Conservation (phyloP, 2,797 vertebrate species). For the Podargus strigoides region DNA sequence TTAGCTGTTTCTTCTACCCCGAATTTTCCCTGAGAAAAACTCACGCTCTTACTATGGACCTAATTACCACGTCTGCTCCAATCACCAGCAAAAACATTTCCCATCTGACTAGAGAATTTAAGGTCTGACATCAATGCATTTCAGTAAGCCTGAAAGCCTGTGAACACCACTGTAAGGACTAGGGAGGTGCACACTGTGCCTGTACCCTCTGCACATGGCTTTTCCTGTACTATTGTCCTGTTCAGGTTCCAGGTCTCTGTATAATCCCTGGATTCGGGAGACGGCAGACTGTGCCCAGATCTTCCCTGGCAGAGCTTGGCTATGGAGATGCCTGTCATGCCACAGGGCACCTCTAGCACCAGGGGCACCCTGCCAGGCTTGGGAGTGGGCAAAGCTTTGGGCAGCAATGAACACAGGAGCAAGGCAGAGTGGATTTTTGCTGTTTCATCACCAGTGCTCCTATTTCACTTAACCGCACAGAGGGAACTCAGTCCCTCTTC, state of each 20-base stretch:
- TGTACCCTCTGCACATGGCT: background rate
- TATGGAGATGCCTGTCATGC: background rate
- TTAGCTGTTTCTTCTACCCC: background rate
- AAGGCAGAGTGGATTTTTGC: background rate
- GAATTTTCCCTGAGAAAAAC: background rate
- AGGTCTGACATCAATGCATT: background rate
- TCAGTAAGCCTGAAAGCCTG: background rate
- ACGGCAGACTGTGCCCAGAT: background rate
- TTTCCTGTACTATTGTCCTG: background rate
- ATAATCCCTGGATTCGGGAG: background rate
- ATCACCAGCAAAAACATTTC: background rate
- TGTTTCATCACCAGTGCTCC: background rate
- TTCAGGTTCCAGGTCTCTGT: background rate
- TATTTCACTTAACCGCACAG: rapidly evolving
- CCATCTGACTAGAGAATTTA: background rate
- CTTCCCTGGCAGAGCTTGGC: background rate
- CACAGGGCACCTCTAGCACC: background rate
- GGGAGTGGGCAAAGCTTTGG: background rate
- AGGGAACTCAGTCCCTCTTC: background rate
- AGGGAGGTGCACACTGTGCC: background rate
- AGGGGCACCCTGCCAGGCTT: background rate
- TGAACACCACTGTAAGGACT: background rate
- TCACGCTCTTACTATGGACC: background rate
- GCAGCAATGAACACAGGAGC: background rate
- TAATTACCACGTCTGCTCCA: background rate